Conservation (phyloP, 2,113 vertebrate species). For the Paralichthys olivaceus region DNA sequence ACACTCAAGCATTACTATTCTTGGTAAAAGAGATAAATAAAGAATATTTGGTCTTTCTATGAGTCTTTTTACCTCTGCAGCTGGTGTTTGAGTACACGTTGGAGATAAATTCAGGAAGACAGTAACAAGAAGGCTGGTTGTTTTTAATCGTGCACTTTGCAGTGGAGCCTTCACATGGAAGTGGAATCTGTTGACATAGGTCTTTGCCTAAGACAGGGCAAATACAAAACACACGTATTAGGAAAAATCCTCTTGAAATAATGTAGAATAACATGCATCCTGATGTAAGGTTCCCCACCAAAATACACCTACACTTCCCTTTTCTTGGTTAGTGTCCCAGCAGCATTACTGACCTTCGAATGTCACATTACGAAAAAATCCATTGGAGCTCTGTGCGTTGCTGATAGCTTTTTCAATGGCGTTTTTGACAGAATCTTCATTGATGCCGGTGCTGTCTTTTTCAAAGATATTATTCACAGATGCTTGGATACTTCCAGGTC, state of each 20-base stretch:
- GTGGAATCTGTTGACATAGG: constrained; percentile 39
- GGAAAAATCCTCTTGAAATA: not conserved
- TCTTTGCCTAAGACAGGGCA: constrained; percentile 34
- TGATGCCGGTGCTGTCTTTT: constrained; percentile 32
- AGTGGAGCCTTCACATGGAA: constrained; percentile 66
- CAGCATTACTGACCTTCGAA: constrained; percentile 42
- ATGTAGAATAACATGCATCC: not conserved
- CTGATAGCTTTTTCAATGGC: constrained; percentile 28
- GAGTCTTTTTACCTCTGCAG: constrained; percentile 71
- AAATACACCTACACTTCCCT: not conserved
- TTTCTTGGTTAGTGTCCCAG: not conserved
- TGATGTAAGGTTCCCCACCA: not conserved
- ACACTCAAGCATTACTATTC: not conserved
- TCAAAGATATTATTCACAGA: constrained; percentile 77
- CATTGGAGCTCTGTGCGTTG: rapidly evolving
- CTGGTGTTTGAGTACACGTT: constrained; percentile 49
- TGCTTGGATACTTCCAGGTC: constrained; percentile 79
- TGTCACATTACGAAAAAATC: constrained; percentile 6
- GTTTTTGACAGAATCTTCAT: not conserved
- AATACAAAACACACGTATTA: not conserved
- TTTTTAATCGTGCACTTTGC: constrained; percentile 24
- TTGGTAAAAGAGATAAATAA: not conserved
- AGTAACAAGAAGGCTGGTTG: constrained; percentile 55
- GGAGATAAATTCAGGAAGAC: constrained; percentile 57
- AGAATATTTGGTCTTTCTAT: not conserved